Percentiles rank a stretch among this genome's conserved stretches.
These are phyloP conservation scores for Eudyptes chrysolophus DNA, from an alignment of 2,113 vertebrate species.

Conservation along the genomic window DNA sequence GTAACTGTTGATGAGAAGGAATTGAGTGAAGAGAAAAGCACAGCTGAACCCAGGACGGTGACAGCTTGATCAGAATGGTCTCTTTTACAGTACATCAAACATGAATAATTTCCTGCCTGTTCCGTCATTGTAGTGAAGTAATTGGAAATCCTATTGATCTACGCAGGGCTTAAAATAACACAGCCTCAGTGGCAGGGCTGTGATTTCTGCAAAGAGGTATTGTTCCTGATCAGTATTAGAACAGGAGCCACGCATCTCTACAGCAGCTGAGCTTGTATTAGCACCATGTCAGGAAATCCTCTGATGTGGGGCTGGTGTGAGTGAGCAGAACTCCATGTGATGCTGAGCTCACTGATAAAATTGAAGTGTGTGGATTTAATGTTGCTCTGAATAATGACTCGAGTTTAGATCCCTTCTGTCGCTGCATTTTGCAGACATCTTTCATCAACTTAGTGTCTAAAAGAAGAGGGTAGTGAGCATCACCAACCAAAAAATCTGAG, in stretches of 20 bases:
- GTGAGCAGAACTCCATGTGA: not conserved
- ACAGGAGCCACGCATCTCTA: not conserved
- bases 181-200: not conserved
- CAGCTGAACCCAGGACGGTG: not conserved
- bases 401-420: not conserved
- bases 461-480: not conserved
- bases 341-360: not conserved
- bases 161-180: not conserved
- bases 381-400: not conserved
- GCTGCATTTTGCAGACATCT: not conserved
- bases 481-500: not conserved
- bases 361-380: not conserved
- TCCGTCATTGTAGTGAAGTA: slow-evolving; percentile 26
- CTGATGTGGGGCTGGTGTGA: not conserved
- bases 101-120: slow-evolving; percentile 20
- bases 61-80: not conserved
- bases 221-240: not conserved
- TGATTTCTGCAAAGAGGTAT: not conserved
- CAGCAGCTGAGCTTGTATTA: not conserved
- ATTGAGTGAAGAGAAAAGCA: not conserved
- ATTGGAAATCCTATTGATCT: slow-evolving; percentile 24
- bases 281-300: not conserved
- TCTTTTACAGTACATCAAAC: slow-evolving; percentile 26
- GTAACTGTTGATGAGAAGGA: not conserved
- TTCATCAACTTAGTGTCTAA: not conserved